phyloP scores from a whole-genome alignment of 2,797 vertebrate species.

The Capromys pilorides region DNA sequence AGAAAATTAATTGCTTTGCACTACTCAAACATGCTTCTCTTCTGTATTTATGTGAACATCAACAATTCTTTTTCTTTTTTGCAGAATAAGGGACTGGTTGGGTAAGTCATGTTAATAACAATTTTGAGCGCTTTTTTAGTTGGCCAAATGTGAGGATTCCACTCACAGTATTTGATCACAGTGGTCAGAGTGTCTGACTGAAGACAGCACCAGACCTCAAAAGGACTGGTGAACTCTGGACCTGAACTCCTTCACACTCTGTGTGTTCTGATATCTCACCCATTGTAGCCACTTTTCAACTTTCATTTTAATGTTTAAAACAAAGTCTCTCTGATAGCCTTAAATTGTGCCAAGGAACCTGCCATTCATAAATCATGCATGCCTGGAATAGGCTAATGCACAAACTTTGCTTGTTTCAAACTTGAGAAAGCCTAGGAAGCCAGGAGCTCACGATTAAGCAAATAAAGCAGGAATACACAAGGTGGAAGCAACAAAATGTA shows the following conservation, averaged over 20 bases:
- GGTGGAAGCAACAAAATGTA: conserved; percentile 87
- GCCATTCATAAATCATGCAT: conserved; percentile 97
- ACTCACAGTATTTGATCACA: conserved; percentile 45
- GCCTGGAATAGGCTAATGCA: conserved; percentile 94
- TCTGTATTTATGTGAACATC: conserved; percentile 11
- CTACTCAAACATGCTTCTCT: conserved; percentile 1
- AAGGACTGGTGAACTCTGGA: conserved; percentile 73
- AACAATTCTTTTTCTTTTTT: conserved; percentile 5
- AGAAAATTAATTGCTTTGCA: conserved; percentile 18
- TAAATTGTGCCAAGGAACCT: conserved; percentile 92
- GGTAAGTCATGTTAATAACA: conserved; percentile 40
- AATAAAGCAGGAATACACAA: conserved; percentile 92
- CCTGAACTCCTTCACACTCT: conserved; percentile 75
- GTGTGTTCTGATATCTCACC: conserved; percentile 65
- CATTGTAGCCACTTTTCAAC: conserved; percentile 83
- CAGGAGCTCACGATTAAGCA: conserved; percentile 92
- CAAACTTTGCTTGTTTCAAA: conserved; percentile 94
- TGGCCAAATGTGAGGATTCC: conserved; percentile 29
- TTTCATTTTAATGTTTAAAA: conserved; percentile 99
- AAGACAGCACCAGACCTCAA: conserved; percentile 41
- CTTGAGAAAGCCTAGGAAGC: conserved; percentile 93
- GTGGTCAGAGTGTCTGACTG: conserved; percentile 56
- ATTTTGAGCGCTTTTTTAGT: conserved; percentile 44
- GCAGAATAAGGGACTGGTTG: not conserved
- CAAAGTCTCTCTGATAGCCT: conserved; percentile 97